Conservation (phyloP, 2,797 vertebrate species). For the Micromesistius poutassou region DNA sequence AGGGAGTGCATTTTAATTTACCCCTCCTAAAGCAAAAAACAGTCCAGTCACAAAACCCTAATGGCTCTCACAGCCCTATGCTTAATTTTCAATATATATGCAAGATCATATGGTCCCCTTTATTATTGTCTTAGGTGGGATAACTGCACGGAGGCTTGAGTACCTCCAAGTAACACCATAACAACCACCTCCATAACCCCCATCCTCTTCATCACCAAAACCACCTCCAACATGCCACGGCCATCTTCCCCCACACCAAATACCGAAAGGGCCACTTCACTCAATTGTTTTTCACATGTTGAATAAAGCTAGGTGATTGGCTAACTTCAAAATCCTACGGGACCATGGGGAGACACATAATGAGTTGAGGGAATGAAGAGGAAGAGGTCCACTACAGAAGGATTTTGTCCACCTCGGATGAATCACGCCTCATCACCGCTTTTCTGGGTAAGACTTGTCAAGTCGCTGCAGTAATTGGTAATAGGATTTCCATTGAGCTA, state of each 20-base stretch:
- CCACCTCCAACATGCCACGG: background rate
- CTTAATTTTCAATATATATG: conserved; percentile 27
- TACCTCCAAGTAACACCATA: background rate
- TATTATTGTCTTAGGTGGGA: conserved; percentile 16
- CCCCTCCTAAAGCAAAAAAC: conserved; percentile 13
- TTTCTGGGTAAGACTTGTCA: conserved; percentile 45
- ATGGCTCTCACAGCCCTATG: conserved; percentile 10
- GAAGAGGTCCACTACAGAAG: background rate
- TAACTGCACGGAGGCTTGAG: background rate
- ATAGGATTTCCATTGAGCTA: conserved; percentile 53
- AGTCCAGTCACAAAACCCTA: conserved; percentile 7
- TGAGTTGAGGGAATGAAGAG: background rate
- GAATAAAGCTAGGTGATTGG: background rate
- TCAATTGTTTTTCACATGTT: background rate
- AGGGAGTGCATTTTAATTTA: conserved; percentile 14
- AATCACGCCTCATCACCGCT: conserved; percentile 36
- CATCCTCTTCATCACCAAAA: background rate
- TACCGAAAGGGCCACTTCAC: background rate
- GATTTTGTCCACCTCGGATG: conserved; percentile 19
- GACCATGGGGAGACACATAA: background rate
- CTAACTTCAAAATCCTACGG: background rate
- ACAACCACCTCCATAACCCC: background rate
- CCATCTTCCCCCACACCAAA: background rate
- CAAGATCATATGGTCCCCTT: conserved; percentile 21
- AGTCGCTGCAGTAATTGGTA: conserved; percentile 52